Conservation (phyloP, 2,113 vertebrate species). For the Thunnus thynnus region DNA sequence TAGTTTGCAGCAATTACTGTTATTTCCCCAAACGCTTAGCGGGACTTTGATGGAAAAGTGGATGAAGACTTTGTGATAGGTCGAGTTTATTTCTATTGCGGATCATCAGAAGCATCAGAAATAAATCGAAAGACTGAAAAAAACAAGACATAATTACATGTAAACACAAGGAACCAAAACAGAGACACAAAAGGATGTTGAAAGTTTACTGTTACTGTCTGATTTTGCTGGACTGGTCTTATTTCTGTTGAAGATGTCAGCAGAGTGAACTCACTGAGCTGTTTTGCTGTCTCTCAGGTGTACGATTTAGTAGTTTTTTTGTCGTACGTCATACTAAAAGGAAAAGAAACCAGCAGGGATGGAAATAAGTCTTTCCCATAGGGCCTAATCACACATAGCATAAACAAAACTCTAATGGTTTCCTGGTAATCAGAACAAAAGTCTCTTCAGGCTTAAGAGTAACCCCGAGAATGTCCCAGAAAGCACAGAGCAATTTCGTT, state of each 20-base stretch:
- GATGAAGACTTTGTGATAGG: not conserved
- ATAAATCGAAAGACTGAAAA: too few species aligned
- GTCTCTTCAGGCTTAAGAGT: not conserved
- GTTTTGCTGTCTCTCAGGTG: not conserved
- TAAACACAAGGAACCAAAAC: not conserved
- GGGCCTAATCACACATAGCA: slow-evolving; percentile 32
- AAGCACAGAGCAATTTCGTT: not conserved
- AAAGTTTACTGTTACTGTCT: not conserved
- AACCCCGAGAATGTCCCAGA: not conserved
- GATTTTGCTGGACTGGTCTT: not conserved
- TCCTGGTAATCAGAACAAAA: slow-evolving; percentile 33
- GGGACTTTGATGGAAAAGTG: not conserved
- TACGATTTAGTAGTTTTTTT: not conserved
- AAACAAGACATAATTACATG: too few species aligned
- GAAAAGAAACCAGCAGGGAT: slow-evolving; percentile 33
- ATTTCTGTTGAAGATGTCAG: not conserved
- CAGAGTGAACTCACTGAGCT: not conserved
- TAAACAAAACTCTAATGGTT: slow-evolving; percentile 43
- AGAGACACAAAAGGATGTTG: not conserved
- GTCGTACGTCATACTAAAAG: slow-evolving; percentile 15
- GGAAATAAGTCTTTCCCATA: slow-evolving; percentile 18
- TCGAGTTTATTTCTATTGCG: not conserved
- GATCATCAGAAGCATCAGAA: too few species aligned
- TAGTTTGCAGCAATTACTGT: slow-evolving; percentile 22
- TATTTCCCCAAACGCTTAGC: slow-evolving; percentile 31